Percentiles rank a stretch among this genome's conserved stretches.
phyloP scores from a whole-genome alignment of 2,888 invertebrate genomes.

The Exephanes ischioxanthus region DNA sequence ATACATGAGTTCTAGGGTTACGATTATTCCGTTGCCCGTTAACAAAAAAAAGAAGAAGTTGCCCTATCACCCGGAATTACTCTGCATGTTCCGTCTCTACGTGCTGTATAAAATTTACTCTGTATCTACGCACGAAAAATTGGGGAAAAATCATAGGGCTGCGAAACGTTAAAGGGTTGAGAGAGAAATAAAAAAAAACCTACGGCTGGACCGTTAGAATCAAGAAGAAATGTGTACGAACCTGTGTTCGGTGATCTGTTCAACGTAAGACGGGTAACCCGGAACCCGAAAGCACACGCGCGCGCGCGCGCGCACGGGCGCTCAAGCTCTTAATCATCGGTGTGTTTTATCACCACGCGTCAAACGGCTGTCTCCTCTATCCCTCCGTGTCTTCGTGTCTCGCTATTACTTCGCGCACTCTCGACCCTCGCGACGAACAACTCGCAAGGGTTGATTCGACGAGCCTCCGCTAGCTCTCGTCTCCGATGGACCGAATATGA shows the following conservation, averaged over 20 bases:
- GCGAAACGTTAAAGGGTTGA: constrained; percentile 28
- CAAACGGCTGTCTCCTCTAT: constrained; percentile 26
- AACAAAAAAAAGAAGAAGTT: no score
- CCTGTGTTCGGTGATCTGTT: constrained; percentile 63
- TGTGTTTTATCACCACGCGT: constrained; percentile 30
- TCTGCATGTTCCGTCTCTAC: no score
- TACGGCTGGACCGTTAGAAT: constrained; percentile 36
- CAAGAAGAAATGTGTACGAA: constrained; percentile 73
- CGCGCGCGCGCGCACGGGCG: neutral
- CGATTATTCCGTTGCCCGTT: no score
- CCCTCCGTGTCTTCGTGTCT: constrained; percentile 31
- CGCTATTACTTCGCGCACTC: constrained; percentile 45
- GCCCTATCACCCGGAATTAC: no score
- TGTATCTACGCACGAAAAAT: constrained; percentile 39
- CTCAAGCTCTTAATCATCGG: constrained; percentile 20
- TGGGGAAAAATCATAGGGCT: constrained; percentile 21
- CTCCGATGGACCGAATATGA: neutral
- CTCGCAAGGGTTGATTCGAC: neutral
- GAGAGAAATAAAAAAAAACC: constrained; percentile 55
- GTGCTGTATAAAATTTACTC: no score
- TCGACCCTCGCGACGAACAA: constrained; percentile 31
- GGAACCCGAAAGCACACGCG: neutral
- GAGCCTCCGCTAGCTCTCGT: neutral
- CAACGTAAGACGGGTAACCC: constrained; percentile 11
- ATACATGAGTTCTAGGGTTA: no score